Conservation (phyloP, 2,797 vertebrate genomes). For the Gephyroberyx darwinii region DNA sequence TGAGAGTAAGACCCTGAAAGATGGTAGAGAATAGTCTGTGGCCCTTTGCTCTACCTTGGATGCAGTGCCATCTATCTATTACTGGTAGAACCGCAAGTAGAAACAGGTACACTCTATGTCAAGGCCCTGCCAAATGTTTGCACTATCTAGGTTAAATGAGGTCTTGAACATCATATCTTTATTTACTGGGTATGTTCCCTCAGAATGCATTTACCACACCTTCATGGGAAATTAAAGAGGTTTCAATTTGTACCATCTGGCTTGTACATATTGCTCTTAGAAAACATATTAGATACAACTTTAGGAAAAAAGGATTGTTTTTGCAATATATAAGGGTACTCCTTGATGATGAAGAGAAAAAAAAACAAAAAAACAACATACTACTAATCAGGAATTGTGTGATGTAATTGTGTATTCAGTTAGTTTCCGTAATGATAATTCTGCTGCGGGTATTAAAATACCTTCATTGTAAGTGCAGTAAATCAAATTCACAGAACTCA, state of each 20-base stretch:
- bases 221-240: conserved; percentile 15
- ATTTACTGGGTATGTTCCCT: conserved; percentile 29
- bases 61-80: conserved; percentile 98
- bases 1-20: conserved; percentile 93
- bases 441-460: neutral
- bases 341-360: neutral
- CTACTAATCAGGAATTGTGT: neutral
- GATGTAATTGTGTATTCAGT: neutral
- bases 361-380: neutral
- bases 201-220: conserved; percentile 4
- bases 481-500: neutral
- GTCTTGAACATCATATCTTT: conserved; percentile 42
- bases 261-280: neutral
- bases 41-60: conserved; percentile 88
- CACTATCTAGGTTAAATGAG: conserved; percentile 58
- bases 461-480: neutral
- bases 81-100: conserved; percentile 84
- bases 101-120: conserved; percentile 61
- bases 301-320: neutral
- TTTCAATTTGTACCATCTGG: conserved; percentile 10
- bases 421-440: neutral
- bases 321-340: neutral
- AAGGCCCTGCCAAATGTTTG: conserved; percentile 62
- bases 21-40: conserved; percentile 73
- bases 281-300: neutral